Evolutionary conservation across 2,888 invertebrate genomes (phyloP).

Genomic region (Nomada fucata): DNA sequence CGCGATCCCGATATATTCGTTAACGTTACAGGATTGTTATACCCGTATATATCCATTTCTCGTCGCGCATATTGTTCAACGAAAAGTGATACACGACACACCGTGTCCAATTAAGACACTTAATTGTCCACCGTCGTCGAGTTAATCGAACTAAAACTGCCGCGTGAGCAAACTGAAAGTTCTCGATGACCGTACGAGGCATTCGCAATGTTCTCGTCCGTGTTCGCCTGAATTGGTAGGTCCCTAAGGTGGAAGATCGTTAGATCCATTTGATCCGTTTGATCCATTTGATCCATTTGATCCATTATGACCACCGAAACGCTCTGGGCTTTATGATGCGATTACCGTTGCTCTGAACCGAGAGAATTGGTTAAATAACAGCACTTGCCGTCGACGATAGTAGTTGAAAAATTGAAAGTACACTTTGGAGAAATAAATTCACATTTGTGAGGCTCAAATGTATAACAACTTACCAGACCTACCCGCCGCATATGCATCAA

Average conservation of each 20-base stretch:
- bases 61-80: background rate
- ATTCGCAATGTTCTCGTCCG: constrained; percentile 19
- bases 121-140: constrained; percentile 14
- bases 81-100: background rate
- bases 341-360: background rate
- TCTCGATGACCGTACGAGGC: constrained; percentile 3
- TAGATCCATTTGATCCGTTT: background rate
- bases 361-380: constrained; percentile 12
- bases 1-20: background rate
- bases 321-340: background rate
- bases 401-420: background rate
- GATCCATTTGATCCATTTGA: constrained; percentile 31
- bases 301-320: constrained; percentile 28
- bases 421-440: background rate
- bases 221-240: background rate
- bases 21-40: background rate
- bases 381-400: background rate
- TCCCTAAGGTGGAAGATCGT: constrained; percentile 32
- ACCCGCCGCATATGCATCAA: no score
- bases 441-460: no score
- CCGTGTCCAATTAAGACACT: background rate
- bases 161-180: constrained; percentile 23
- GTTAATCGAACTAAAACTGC: constrained; percentile 29
- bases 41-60: background rate
- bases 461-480: no score